Base-by-base conservation (phyloP, 2,113 vertebrate species). In the Formicarius rufipectus region DNA sequence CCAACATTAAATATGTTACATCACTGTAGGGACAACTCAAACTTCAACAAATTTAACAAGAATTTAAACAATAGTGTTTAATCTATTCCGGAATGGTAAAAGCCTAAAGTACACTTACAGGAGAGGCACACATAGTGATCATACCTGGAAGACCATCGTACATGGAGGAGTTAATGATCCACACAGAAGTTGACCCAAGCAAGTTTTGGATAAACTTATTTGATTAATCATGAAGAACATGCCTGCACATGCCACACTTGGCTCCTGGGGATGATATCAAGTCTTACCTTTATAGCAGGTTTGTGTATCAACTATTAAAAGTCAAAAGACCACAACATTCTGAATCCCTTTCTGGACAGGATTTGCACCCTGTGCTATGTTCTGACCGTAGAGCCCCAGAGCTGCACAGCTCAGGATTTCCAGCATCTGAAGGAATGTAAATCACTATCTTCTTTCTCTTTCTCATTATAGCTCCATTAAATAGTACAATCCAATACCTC, bases 311-410 rank as follows among this genome's bases (percentile, higher is more conserved):
- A 25, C 11, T 47, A 18, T 10, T 28, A 28, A 42, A 79, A 49
- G 9, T n/a, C 31, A 10, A 27, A 39, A 68, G 35, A 49, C 7
- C 14, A 23, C 20, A 71, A 30, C 3, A 14, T 40, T 71, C 16
- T 49, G 50, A 81, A 42, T 31, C 10, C 14, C 19, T 33, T 60
- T 20, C 12, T 13, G 15, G 27, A 24, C 28, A 72, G 50, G 27
- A 44, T 39, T 30, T 49, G 31, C 1, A 3, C 21, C 55, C 35
- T 1, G 0, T 77, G 31, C 20, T 15, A 14, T 44, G 50, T 9
- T 19, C 27, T 59, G n/a, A 42, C 28, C 31, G 4, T 35, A 40
- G 8, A 40, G 19, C 25, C 40, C 17, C n/a, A 42, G n/a, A 73
- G n/a, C 12, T 80, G 20, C 42, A 39, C 24, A 74, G 21, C 19